Evolutionary conservation across 2,113 vertebrate species (phyloP).

Genomic region (Paralichthys olivaceus): DNA sequence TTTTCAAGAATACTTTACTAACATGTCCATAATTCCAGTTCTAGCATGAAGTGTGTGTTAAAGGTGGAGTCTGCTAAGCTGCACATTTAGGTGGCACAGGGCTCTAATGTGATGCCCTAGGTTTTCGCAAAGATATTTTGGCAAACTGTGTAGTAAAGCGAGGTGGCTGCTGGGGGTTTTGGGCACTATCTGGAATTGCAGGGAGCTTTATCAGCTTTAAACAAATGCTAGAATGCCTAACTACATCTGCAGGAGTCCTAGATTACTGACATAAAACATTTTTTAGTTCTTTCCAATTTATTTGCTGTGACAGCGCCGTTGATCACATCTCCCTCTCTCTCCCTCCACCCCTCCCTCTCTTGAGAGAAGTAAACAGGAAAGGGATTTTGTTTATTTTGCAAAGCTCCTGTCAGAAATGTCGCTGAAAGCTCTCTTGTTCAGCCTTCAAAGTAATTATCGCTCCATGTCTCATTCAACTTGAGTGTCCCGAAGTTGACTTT

Average conservation of each 20-base stretch:
- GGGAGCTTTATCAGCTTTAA: constrained; percentile 76
- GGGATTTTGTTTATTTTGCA: constrained; percentile 63
- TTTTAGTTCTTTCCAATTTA: constrained; percentile 66
- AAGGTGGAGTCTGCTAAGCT: constrained; percentile 29
- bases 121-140: constrained; percentile 66
- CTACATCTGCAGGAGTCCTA: constrained; percentile 66
- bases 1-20: constrained; percentile 29
- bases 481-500: constrained; percentile 74
- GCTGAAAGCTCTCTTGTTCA: constrained; percentile 59
- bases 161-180: constrained; percentile 65
- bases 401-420: constrained; percentile 55
- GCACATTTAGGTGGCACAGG: constrained; percentile 40
- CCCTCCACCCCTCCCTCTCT: constrained; percentile 11
- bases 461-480: constrained; percentile 54
- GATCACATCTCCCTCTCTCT: constrained; percentile 66
- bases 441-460: constrained; percentile 73
- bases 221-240: constrained; percentile 76
- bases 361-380: constrained; percentile 61
- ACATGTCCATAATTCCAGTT: neutral
- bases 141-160: constrained; percentile 61
- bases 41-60: constrained; percentile 18
- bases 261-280: constrained; percentile 73
- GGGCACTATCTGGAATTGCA: constrained; percentile 71
- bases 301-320: constrained; percentile 72
- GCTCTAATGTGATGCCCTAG: constrained; percentile 50